Conservation (phyloP, 64 coral and sea anemone genomes). For the Anthopleura sola region DNA sequence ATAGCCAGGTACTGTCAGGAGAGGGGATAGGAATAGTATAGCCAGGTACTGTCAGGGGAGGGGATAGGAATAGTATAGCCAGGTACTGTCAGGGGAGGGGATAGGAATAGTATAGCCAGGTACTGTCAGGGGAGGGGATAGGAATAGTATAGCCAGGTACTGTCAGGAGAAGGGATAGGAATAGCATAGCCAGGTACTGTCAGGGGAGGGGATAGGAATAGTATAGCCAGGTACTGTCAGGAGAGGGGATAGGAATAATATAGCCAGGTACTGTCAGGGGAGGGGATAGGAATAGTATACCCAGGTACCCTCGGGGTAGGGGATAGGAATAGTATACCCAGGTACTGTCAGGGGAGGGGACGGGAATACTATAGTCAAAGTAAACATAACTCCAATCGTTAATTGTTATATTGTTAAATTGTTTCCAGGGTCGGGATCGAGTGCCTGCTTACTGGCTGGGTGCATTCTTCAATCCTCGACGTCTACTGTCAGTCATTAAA, state of each 20-base stretch:
- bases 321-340: background rate
- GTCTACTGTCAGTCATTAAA: constrained; percentile 86
- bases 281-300: background rate
- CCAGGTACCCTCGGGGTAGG: background rate
- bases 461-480: constrained; percentile 89
- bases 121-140: too few species aligned
- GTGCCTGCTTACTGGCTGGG: constrained; percentile 97
- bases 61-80: too few species aligned
- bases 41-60: too few species aligned
- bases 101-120: background rate
- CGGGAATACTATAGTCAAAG: background rate
- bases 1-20: too few species aligned
- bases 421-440: constrained; percentile 81
- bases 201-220: background rate
- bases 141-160: background rate
- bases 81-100: too few species aligned
- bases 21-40: too few species aligned
- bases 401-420: background rate
- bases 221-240: background rate
- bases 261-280: constrained; percentile 54
- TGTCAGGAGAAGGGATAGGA: background rate
- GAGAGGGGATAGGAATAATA: background rate
- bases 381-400: background rate
- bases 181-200: constrained; percentile 81
- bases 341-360: too few species aligned